Evolutionary conservation across 1,140 invertebrate genomes (phyloP), one percentile per base, ranked within the genome.

Genomic region (Artemia franciscana): DNA sequence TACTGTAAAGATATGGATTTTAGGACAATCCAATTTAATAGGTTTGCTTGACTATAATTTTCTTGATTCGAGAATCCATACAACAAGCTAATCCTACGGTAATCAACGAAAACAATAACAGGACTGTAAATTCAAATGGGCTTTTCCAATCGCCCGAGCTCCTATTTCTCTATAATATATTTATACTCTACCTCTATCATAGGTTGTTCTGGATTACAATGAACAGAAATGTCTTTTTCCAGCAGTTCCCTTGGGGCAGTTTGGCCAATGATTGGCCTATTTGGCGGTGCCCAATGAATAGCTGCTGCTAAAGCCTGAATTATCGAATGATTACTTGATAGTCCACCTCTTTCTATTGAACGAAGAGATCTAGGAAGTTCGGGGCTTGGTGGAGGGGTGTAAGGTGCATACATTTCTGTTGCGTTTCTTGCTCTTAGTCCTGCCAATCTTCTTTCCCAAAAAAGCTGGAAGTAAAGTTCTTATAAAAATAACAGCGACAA

Each of bases 401-500:
- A 91, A 74, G 39, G 12, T 12, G 12, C 39, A n/a, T n/a, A n/a
- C 12, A 51, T 12, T 15, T 51, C 39, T 12, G 39, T 51, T 12
- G 57, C 28, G 74, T 92, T 88, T 69, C 86, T 88, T 0, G 92
- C 89, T 66, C 84, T 80, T 58, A 97, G 74, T 56, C 90, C 86
- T 75, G 96, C 90, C 26, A 98, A 75, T 66, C 93, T 75, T 73
- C 97, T 97, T 71, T 97, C 91, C 94, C 94, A 98, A 72, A 98
- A 97, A 39, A 97, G 71, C 83, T 86, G 71, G 21, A 64, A 76
- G 72, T 62, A 57, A n/a, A n/a, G n/a, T n/a, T n/a, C n/a, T n/a
- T n/a, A n/a, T n/a, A n/a, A n/a, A n/a, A n/a, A n/a, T n/a, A n/a
- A n/a, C n/a, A n/a, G n/a, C n/a, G n/a, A 63, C 24, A 59, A 56